Evolutionary conservation across 2,797 vertebrate genomes (phyloP).

Genomic region (Austrolebias charrua): DNA sequence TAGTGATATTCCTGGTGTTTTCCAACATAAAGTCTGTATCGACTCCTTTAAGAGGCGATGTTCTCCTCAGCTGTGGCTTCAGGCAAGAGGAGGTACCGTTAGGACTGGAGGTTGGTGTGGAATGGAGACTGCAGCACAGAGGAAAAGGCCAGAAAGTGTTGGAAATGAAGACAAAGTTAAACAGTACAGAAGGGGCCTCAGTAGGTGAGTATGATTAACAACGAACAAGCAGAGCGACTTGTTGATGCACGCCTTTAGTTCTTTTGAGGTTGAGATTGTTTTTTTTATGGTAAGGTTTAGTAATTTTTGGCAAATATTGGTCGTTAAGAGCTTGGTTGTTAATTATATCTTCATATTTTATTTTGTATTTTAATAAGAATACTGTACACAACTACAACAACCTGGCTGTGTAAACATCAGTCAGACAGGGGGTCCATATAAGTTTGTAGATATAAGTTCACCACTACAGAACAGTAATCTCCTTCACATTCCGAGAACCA

Average conservation of each 20-base stretch:
- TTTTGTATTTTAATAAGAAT: neutral
- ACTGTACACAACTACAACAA: no score
- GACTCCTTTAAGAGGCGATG: constrained; percentile 65
- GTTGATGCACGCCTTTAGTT: neutral
- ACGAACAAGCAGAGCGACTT: constrained; percentile 12
- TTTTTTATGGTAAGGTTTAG: neutral
- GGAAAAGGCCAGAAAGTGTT: constrained; percentile 78
- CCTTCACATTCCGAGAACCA: no score
- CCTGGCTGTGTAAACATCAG: no score
- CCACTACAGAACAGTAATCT: no score
- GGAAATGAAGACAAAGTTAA: constrained; percentile 58
- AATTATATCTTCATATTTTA: neutral
- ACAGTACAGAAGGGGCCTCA: constrained; percentile 53
- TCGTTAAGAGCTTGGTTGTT: neutral
- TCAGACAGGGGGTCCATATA: no score
- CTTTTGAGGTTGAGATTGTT: neutral
- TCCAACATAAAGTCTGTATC: constrained; percentile 69
- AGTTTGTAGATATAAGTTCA: no score
- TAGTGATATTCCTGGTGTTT: constrained; percentile 86
- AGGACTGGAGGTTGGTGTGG: constrained; percentile 64
- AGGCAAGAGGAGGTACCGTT: constrained; percentile 67
- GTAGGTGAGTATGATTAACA: constrained; percentile 51
- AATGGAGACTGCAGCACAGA: constrained; percentile 85
- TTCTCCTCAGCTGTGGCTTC: constrained; percentile 82
- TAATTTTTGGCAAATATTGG: neutral